Evolutionary conservation across 2,888 invertebrate genomes (phyloP).

Genomic region (Dexiosoma caninum): DNA sequence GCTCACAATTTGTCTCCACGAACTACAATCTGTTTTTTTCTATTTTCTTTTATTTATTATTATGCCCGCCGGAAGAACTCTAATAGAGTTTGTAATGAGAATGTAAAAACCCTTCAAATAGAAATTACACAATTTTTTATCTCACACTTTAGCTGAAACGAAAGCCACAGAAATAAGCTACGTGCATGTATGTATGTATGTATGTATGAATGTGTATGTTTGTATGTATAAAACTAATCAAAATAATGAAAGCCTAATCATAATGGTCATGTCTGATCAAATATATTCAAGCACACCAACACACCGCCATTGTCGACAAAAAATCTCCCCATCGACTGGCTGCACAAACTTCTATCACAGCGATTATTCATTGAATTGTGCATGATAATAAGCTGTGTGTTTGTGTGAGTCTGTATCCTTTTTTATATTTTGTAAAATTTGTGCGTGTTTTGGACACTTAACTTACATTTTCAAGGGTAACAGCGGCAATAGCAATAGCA

Average conservation of each 20-base stretch:
- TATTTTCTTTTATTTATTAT: too few species aligned
- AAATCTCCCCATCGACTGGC: conserved; percentile 2
- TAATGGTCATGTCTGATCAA: conserved; percentile 49
- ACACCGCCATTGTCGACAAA: background rate
- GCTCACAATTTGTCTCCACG: too few species aligned
- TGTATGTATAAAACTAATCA: background rate
- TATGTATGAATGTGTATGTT: too few species aligned
- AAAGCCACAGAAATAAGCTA: background rate
- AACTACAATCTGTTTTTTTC: too few species aligned
- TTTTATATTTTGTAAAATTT: conserved; percentile 24
- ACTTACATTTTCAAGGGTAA: conserved; percentile 56
- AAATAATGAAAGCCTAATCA: conserved; percentile 44
- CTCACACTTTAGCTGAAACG: background rate
- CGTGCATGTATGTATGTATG: background rate
- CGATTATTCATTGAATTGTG: background rate
- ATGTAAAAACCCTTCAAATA: too few species aligned
- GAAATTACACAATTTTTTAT: background rate
- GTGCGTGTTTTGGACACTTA: conserved; percentile 59
- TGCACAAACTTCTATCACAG: background rate
- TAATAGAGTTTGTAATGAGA: too few species aligned
- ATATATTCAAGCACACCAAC: background rate
- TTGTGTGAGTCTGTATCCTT: background rate
- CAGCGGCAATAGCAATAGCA: conserved; percentile 26
- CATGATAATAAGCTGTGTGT: background rate
- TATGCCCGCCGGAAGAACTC: too few species aligned